Base-by-base conservation (phyloP, 2,888 invertebrate genomes). In the Limnephilus auricula region DNA sequence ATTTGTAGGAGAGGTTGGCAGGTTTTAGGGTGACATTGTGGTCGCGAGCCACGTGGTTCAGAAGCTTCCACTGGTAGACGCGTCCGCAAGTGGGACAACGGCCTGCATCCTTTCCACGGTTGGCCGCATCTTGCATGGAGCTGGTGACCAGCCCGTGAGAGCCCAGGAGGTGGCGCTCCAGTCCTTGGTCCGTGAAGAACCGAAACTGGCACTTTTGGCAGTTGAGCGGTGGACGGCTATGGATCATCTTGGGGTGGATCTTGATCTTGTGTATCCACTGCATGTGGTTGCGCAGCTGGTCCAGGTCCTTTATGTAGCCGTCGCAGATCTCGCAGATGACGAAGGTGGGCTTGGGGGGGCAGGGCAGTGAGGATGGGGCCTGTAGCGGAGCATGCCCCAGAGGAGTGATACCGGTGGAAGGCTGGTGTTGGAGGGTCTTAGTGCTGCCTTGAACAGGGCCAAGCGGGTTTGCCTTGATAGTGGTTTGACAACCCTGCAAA, bases 251-350 rank as follows among this genome's bases (percentile, higher is more conserved):
- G 91, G 99, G 98, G 95, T 99, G 99, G 94, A 99, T 99, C 95
- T 99, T 99, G 93, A 99, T 98, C 97, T 99, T 99, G 95, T 99
- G 99, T 94, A 99, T 99, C 98, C 99, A 99, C 94, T 99, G 99
- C 98, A 99, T 99, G 94, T 99, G 99, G 95, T 99, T 99, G 93
- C 99, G 96, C 93, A 99, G 95, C 94, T 99, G 99, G 94, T 99
- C 99, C 94, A 99, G 96, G 95, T 99, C 99, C 96, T 99, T 99
- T 93, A 99, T 99, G 94, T 99, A 99, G 34, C 99, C 99, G 94
- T 99, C 99, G 95, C 99, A 99, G 93, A 99, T 99, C 96, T 99
- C 99, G 95, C 99, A 99, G 93, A 99, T 98, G 93, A 99, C 99
- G 30, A 90, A 89, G 9, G 90, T 88, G 93, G 97, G 97, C 95